These are phyloP conservation scores for Cuculus canorus DNA, from an alignment of 2,797 vertebrate genomes.

Conservation along the genomic window DNA sequence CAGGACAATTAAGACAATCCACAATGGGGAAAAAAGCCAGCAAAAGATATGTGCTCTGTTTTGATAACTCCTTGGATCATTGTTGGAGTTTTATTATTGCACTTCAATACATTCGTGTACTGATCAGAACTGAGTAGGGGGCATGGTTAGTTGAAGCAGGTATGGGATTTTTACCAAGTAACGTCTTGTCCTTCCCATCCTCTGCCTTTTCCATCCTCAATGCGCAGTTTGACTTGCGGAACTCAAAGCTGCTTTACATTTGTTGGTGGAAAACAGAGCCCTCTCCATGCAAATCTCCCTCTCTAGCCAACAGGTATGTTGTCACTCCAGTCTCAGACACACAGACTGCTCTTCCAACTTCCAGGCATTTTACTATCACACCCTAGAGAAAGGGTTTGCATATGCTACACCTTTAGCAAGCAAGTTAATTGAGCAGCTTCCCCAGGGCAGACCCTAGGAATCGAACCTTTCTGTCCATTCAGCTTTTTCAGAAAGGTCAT, in stretches of 20 bases:
- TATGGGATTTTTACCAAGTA: not conserved
- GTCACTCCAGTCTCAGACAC: not conserved
- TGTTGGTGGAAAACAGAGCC: not conserved
- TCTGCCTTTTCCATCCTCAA: not conserved
- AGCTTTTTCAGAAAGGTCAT: not conserved
- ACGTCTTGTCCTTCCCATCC: not conserved
- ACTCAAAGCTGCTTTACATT: not conserved
- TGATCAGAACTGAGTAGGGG: not conserved
- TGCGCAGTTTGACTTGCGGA: not conserved
- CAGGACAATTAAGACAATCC: not conserved
- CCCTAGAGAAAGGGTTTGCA: not conserved
- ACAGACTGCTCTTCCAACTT: not conserved
- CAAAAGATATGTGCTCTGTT: fast-evolving
- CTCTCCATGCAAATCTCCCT: not conserved
- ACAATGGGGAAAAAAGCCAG: fast-evolving
- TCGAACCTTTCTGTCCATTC: not conserved
- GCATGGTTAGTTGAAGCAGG: not conserved
- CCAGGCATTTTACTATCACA: fast-evolving
- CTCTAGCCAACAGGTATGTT: not conserved
- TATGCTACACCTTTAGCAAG: not conserved
- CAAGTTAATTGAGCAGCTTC: not conserved
- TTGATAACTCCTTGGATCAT: not conserved
- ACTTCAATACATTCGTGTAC: not conserved
- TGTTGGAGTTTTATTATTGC: not conserved
- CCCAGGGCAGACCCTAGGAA: not conserved